These are phyloP conservation scores for Lemur catta DNA, from an alignment of 2,797 vertebrate genomes.

Conservation along the genomic window DNA sequence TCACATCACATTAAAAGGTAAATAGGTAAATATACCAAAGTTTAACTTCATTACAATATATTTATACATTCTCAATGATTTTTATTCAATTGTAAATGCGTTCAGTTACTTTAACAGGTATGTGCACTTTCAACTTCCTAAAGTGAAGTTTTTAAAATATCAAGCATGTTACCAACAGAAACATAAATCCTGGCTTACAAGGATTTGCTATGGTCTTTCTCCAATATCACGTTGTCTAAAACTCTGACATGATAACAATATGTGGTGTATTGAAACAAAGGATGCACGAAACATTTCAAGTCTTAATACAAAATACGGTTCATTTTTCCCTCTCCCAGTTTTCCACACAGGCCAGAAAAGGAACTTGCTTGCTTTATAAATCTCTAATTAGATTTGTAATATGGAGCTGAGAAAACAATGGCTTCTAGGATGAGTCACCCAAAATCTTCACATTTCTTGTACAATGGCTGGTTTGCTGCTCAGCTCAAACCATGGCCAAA, in stretches of 20 bases:
- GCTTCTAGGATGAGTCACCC: background rate
- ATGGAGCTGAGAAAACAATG: background rate
- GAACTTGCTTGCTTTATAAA: background rate
- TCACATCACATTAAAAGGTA: background rate
- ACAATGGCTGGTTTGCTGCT: background rate
- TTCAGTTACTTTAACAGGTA: background rate
- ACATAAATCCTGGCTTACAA: background rate
- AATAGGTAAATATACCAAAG: background rate
- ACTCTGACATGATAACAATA: background rate
- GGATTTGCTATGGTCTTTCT: background rate
- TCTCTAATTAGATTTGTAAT: background rate
- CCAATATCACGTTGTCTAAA: background rate
- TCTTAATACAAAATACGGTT: background rate
- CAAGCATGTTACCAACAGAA: background rate
- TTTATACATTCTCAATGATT: background rate
- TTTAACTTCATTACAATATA: conserved; percentile 30
- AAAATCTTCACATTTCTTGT: background rate
- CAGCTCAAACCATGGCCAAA: background rate
- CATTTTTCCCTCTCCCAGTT: background rate
- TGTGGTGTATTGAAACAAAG: background rate
- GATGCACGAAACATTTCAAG: background rate
- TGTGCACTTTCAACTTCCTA: background rate
- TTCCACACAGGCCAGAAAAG: background rate
- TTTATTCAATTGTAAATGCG: background rate
- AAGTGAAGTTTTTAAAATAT: background rate